phyloP scores from a whole-genome alignment of 2,797 vertebrate species.

The Leptodactylus fallax region DNA sequence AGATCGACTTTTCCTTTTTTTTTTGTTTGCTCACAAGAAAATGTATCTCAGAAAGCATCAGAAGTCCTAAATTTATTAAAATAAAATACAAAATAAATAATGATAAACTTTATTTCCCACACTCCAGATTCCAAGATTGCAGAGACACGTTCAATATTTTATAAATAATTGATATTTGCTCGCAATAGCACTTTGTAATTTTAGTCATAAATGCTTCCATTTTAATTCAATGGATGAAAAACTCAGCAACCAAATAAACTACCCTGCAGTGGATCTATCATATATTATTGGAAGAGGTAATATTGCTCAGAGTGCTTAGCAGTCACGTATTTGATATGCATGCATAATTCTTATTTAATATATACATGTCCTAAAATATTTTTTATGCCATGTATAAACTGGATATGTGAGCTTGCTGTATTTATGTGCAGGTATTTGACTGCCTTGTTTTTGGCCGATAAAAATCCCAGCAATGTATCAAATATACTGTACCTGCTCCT shows the following conservation, averaged over 20 bases:
- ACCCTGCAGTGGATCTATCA: slow-evolving; percentile 13
- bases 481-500: background rate
- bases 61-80: background rate
- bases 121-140: background rate
- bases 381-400: slow-evolving; percentile 39
- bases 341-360: slow-evolving; percentile 37
- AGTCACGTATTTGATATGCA: slow-evolving; percentile 29
- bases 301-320: slow-evolving; percentile 32
- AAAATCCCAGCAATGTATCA: slow-evolving; percentile 27
- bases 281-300: slow-evolving; percentile 9
- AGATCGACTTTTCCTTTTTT: background rate
- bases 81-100: background rate
- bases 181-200: slow-evolving; percentile 29
- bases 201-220: slow-evolving; percentile 28
- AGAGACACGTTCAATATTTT: slow-evolving; percentile 21
- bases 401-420: slow-evolving; percentile 24
- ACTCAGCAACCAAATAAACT: slow-evolving; percentile 35
- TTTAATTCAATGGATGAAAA: slow-evolving; percentile 17
- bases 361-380: slow-evolving; percentile 17
- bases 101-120: background rate
- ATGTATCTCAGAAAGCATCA: background rate
- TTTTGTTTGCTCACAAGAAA: background rate
- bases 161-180: slow-evolving; percentile 39
- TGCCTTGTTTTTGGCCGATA: slow-evolving; percentile 27
- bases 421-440: slow-evolving; percentile 31